phyloP scores from a whole-genome alignment of 2,888 invertebrate species.

The Zhuqinia jingwanae region DNA sequence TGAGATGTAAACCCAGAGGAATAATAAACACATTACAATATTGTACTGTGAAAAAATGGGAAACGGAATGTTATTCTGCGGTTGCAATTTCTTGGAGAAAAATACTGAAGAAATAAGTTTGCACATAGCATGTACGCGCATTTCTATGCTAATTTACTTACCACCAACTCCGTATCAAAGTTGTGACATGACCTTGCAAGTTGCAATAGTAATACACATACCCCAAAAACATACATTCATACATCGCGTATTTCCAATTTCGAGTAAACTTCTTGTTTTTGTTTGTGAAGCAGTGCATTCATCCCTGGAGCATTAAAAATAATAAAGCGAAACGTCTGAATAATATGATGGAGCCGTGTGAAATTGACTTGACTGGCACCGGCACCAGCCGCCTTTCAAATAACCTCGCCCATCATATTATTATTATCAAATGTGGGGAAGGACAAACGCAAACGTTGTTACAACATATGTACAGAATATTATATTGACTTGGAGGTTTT shows the following conservation, averaged over 20 bases:
- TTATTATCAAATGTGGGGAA: neutral
- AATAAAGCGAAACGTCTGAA: neutral
- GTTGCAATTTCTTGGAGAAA: too few species aligned
- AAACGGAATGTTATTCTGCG: too few species aligned
- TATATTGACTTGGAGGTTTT: neutral
- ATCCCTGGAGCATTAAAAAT: constrained; percentile 1
- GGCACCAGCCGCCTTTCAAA: neutral
- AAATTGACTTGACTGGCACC: neutral
- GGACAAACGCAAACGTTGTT: neutral
- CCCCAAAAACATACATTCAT: too few species aligned
- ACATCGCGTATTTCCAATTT: too few species aligned
- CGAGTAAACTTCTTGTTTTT: too few species aligned
- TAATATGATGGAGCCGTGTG: neutral
- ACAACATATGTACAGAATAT: neutral
- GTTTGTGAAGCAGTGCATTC: constrained; percentile 10
- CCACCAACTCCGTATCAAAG: too few species aligned
- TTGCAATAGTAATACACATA: neutral
- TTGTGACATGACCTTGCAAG: neutral
- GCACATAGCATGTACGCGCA: too few species aligned
- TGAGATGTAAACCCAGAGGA: too few species aligned
- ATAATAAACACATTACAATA: too few species aligned
- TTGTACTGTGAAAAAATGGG: too few species aligned
- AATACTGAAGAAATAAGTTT: too few species aligned
- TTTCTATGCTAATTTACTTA: too few species aligned
- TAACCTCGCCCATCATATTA: neutral